Percentiles rank a stretch among this genome's conserved stretches.
Conservation (phyloP, 2,888 invertebrate genomes). For the Drosophila leonis region DNA sequence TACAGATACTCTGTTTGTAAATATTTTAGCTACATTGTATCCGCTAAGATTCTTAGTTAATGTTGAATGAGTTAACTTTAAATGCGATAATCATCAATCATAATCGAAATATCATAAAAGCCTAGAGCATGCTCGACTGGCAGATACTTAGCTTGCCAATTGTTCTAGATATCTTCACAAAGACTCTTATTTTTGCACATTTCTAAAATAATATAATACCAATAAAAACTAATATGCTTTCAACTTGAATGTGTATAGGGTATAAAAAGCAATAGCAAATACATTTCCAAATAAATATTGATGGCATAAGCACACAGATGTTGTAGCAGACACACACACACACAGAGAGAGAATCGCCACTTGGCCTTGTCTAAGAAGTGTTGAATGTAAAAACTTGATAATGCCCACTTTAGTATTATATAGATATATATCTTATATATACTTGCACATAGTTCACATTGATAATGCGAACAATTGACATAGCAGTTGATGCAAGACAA, state of each 20-base stretch:
- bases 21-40: background rate
- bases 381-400: slow-evolving; percentile 35
- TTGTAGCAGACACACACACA: slow-evolving; percentile 4
- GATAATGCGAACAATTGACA: slow-evolving; percentile 72
- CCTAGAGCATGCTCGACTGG: background rate
- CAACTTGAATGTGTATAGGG: background rate
- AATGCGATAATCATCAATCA: no score
- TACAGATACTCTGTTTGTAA: background rate
- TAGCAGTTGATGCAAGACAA: slow-evolving; percentile 44
- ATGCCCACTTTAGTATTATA: slow-evolving; percentile 10
- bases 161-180: no score
- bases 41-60: background rate
- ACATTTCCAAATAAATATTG: slow-evolving; percentile 24
- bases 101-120: no score
- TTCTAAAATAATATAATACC: no score
- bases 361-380: slow-evolving; percentile 53
- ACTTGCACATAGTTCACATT: slow-evolving; percentile 17
- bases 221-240: background rate
- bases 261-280: slow-evolving; percentile 4
- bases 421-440: background rate
- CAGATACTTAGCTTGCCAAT: background rate
- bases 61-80: background rate
- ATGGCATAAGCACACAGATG: slow-evolving; percentile 10
- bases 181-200: no score
- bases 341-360: background rate